Base-by-base conservation (phyloP, 2,888 invertebrate genomes). In the Chironomus tentans region DNA sequence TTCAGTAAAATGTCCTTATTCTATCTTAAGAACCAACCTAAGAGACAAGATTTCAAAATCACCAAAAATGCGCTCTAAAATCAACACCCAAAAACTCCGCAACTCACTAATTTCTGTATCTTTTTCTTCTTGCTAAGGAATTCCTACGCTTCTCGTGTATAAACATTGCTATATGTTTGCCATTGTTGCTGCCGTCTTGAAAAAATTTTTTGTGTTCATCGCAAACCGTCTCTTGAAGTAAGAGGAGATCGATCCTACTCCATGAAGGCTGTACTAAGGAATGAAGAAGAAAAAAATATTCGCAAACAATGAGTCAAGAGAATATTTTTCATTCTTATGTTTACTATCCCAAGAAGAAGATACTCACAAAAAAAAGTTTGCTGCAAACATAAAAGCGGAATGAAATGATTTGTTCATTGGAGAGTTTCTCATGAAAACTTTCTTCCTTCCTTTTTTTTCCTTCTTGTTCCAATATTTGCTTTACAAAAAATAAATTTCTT, bases 341-440 rank as follows among this genome's bases (percentile, higher is more conserved):
- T 56, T 56, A 15, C 56, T 18, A 56, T 56, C 56, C 56, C 56
- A 56, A 56, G 15, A 50, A 50, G 50, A 50, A 56, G 56, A 56
- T 56, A 56, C 56, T 56, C 56, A 15, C 2, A 47, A 5, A 56
- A 6, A 18, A 56, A 56, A 56, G 15, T 56, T 56, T 56, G 18
- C 56, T 15, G 56, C 56, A 56, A 56, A 56, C 56, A 56, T 18
- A 56, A 56, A n/a, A 70, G 38, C 70, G 70, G 50, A 71, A 71
- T 56, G 62, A 71, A 71, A 71, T 71, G 56, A 71, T 71, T 71
- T 71, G 50, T 71, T 70, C 70, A 70, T 71, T 56, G 22, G 28
- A 71, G 71, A 71, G 56, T 56, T 71, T 50, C 28, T 21, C 10
- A 62, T n/a, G 50, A 18, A 56, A 56, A 56, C 56, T 56, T 56